Evolutionary conservation across 2,113 vertebrate genomes (phyloP).

Genomic region (Sterrhoptilus dennistouni): DNA sequence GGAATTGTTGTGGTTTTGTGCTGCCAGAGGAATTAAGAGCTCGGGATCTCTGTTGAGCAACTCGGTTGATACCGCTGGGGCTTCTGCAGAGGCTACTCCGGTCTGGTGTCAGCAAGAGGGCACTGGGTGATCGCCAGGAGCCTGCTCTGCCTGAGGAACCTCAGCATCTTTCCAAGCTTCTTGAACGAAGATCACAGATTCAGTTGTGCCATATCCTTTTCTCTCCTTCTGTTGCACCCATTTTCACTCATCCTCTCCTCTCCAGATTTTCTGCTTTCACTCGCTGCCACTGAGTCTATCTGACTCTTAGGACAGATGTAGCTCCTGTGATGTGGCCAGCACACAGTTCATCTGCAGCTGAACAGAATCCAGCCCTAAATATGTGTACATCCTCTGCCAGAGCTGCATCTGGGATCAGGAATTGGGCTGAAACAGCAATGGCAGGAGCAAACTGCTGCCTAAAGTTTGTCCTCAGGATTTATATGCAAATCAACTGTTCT

Average conservation of each 20-base stretch:
- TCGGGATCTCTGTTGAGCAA: neutral
- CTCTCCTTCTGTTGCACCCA: too few species aligned
- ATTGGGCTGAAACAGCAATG: neutral
- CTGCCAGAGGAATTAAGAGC: neutral
- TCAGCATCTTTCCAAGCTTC: neutral
- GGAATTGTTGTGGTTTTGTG: neutral
- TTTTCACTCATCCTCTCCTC: too few species aligned
- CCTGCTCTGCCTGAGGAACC: neutral
- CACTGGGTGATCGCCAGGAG: neutral
- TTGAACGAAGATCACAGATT: neutral
- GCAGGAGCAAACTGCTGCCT: neutral
- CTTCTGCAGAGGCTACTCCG: neutral
- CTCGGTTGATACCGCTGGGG: neutral
- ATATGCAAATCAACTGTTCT: neutral
- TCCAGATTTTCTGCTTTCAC: neutral
- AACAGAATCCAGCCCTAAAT: neutral
- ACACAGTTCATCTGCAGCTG: neutral
- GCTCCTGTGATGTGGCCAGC: neutral
- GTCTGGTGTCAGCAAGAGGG: slow-evolving; percentile 40
- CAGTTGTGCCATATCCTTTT: neutral
- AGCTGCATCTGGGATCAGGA: neutral
- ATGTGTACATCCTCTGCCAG: neutral
- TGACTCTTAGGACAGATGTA: neutral
- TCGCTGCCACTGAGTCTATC: too few species aligned
- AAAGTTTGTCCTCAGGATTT: neutral